Percentiles rank a stretch among this genome's conserved stretches.
These are phyloP conservation scores for Himalopsyche anomala DNA, from an alignment of 2,888 invertebrate species.

Conservation along the genomic window DNA sequence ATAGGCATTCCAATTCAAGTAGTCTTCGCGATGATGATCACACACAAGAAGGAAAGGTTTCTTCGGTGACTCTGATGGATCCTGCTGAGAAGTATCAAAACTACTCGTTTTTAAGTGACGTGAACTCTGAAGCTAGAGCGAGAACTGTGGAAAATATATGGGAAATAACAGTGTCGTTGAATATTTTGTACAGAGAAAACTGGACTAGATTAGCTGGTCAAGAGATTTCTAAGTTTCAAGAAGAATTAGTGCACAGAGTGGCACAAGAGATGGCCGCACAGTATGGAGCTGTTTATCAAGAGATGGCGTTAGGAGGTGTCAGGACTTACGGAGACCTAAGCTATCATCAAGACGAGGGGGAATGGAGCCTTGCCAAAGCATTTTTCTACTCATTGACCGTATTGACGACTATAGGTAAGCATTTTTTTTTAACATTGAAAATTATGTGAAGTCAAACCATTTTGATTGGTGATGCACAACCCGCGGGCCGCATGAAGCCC, in stretches of 20 bases:
- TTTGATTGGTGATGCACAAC: no score
- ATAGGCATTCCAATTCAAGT: conserved; percentile 68
- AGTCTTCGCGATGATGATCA: conserved; percentile 70
- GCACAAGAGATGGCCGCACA: conserved; percentile 85
- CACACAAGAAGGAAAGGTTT: conserved; percentile 40
- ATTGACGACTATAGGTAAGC: conserved; percentile 92
- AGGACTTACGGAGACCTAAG: conserved; percentile 70
- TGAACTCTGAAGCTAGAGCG: conserved; percentile 65
- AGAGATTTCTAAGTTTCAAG: conserved; percentile 89
- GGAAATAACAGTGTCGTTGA: conserved; percentile 92
- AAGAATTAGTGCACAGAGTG: conserved; percentile 87
- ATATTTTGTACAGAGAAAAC: conserved; percentile 92
- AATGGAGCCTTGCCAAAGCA: conserved; percentile 93
- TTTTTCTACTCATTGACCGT: conserved; percentile 97
- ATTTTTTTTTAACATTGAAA: no score
- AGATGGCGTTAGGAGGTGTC: conserved; percentile 74
- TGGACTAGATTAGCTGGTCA: conserved; percentile 90
- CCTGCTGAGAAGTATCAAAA: conserved; percentile 60
- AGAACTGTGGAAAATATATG: conserved; percentile 90
- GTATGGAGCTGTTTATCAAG: conserved; percentile 70
- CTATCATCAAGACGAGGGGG: conserved; percentile 77
- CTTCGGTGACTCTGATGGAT: conserved; percentile 50
- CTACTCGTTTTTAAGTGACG: conserved; percentile 63
- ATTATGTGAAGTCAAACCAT: no score
- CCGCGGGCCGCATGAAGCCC: no score